A percentile compares a stretch with the other conserved stretches of the same genome.
These are phyloP conservation scores for Troides aeacus DNA, from an alignment of 2,888 invertebrate species.

Conservation along the genomic window DNA sequence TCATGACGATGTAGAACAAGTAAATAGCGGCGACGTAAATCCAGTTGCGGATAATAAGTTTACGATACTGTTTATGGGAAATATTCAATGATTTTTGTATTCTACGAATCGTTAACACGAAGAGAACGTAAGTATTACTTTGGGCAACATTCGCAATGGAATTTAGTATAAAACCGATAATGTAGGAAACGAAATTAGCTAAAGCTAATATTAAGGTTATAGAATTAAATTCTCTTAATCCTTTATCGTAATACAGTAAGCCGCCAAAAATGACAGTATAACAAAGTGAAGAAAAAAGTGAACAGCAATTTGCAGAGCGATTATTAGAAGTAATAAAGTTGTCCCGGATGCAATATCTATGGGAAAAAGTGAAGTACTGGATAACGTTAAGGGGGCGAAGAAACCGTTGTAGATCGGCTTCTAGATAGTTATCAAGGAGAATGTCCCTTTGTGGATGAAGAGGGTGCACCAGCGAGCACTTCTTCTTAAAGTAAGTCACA, in stretches of 20 bases:
- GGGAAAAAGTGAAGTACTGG: neutral
- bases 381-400: neutral
- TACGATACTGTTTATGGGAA: neutral
- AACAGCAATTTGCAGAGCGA: neutral
- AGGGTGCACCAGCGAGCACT: no score
- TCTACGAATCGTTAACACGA: neutral
- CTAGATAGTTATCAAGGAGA: neutral
- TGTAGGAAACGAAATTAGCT: neutral
- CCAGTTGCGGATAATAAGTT: conserved; percentile 1
- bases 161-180: neutral
- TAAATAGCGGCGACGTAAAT: neutral
- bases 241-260: neutral
- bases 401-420: neutral
- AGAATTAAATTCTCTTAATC: neutral
- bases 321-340: conserved; percentile 1
- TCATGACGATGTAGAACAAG: neutral
- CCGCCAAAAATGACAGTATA: neutral
- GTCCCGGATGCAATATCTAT: neutral
- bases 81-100: neutral
- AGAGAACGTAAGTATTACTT: neutral
- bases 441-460: neutral
- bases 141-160: neutral
- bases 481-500: no score
- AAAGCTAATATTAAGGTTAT: neutral
- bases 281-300: neutral